Conservation (phyloP, 2,113 vertebrate genomes). For the Illadopsis cleaveri region DNA sequence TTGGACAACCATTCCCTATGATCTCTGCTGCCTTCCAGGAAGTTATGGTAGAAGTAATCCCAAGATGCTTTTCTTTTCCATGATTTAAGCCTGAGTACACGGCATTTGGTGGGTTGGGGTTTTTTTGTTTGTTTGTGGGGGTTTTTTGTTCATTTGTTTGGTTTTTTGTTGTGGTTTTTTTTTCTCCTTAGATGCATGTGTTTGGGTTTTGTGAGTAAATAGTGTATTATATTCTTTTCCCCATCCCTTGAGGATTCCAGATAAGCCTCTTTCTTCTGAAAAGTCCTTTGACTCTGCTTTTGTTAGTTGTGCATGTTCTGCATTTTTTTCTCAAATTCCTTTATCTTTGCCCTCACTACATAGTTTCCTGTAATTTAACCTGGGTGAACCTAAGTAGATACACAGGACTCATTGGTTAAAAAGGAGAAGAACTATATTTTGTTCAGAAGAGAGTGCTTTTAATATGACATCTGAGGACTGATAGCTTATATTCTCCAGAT, state of each 20-base stretch:
- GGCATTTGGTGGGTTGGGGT: too few relatives aligned
- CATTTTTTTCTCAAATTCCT: neutral
- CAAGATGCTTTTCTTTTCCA: neutral
- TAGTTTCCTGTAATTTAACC: neutral
- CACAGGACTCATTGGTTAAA: neutral
- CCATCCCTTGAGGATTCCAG: neutral
- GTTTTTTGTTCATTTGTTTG: too few relatives aligned
- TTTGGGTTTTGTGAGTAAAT: neutral
- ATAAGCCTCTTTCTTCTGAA: neutral
- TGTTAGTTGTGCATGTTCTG: neutral
- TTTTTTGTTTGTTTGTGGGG: too few relatives aligned
- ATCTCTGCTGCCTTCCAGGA: neutral
- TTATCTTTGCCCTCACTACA: neutral
- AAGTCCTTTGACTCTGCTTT: neutral
- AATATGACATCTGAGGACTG: neutral
- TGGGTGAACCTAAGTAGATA: neutral
- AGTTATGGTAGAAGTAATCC: neutral
- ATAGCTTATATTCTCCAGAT: neutral
- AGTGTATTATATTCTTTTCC: neutral
- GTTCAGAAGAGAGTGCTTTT: neutral
- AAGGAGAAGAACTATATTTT: neutral
- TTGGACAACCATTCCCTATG: neutral
- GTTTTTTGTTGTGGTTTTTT: neutral
- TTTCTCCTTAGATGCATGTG: rapidly evolving
- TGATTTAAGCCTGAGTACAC: neutral